Base-by-base conservation (phyloP, 2,888 invertebrate genomes). In the Ariolimax columbianus region DNA sequence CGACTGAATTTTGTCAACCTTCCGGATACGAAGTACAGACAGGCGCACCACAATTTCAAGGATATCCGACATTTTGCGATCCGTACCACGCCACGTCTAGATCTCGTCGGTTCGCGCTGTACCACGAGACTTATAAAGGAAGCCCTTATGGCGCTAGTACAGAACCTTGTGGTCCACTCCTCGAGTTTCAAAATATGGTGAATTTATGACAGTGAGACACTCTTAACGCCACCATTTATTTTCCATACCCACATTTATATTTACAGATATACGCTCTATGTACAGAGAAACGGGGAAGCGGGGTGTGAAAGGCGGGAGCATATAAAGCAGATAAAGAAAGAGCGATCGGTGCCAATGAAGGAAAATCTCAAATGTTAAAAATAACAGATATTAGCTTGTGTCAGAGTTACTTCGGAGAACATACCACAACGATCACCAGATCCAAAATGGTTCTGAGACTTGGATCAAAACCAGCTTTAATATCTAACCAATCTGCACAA, bases 141-240 rank as follows among this genome's bases (percentile, higher is more conserved):
- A n/a, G 30, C 30, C 47, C n/a, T 0, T 79, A 79, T 36, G 30
- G 40, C 43, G 43, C 19, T 1, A 30, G 43, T 68, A 19, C 66
- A 30, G 79, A 79, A 6, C 47, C 66, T 11, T 66, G 47, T 47
- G 17, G 79, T 38, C 14, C 40, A 30, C 7, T 68, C 6, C 66
- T 43, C 9, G 79, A 79, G 0, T 66, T 79, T 63, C 73, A 73
- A n/a, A 82, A 73, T 43, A 30, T 82, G 43, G 33, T 75, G 17
- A 73, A 82, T 59, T 43, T 75, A 7, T 82, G n/a, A 43, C 70
- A 33, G 4, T 73, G 3, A 40, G 4, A 63, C 23, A n/a, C n/a
- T 23, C 23, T 55, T 47, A 6, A 9, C 9, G 47, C 47, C 14
- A 47, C n/a, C 14, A 47, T 47, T 47, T 47, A 14, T 14, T 47